These are phyloP conservation scores for Agraylea sexmaculata DNA, from an alignment of 1,140 invertebrate genomes.

Conservation along the genomic window DNA sequence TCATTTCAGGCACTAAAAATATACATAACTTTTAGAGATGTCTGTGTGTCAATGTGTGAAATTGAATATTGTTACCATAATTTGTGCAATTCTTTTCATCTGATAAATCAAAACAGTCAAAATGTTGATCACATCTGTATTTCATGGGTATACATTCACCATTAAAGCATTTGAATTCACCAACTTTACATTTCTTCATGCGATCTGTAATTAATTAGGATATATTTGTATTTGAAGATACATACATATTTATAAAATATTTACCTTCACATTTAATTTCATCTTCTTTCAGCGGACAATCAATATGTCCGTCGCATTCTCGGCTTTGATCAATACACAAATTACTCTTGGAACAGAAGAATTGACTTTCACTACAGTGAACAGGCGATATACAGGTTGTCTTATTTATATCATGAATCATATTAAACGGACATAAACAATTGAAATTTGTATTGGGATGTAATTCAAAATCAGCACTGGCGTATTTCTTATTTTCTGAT, in stretches of 20 bases:
- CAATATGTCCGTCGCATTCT: conserved; percentile 56
- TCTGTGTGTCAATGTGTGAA: background rate
- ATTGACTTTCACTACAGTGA: conserved; percentile 38
- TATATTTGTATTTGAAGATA: conserved; percentile 8
- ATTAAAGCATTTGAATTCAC: conserved; percentile 49
- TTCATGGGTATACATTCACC: conserved; percentile 34
- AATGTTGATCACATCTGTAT: conserved; percentile 56
- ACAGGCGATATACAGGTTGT: conserved; percentile 38
- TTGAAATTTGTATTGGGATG: too few species aligned
- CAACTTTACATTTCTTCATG: conserved; percentile 36
- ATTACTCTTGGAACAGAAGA: conserved; percentile 46
- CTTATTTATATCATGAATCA: conserved; percentile 36
- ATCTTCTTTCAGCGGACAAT: conserved; percentile 57
- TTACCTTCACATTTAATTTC: conserved; percentile 47
- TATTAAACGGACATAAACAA: conserved; percentile 51
- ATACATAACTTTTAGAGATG: background rate
- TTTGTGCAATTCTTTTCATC: conserved; percentile 56
- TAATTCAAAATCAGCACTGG: too few species aligned
- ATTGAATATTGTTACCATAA: conserved; percentile 24
- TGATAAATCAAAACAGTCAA: conserved; percentile 62
- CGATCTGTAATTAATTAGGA: conserved; percentile 20
- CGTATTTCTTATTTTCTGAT: too few species aligned
- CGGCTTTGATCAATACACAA: conserved; percentile 47
- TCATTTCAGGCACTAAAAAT: conserved; percentile 1
- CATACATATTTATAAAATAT: conserved; percentile 5